Evolutionary conservation across 2,113 vertebrate genomes (phyloP), one percentile per base, ranked within the genome.

Genomic region (Eptatretus burgeri): DNA sequence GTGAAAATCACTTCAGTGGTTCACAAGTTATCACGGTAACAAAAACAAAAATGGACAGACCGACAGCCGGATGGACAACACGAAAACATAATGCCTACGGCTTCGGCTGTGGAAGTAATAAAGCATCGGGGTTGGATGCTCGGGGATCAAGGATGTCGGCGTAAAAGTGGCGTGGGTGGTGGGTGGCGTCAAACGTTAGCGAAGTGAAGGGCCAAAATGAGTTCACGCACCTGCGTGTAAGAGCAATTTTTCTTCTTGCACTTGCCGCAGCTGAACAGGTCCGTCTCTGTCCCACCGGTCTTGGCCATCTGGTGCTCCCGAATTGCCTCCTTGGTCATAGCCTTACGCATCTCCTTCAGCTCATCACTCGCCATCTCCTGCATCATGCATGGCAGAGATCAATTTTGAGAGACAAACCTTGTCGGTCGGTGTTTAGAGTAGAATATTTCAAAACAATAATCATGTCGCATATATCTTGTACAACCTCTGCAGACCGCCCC

Each of bases 301-400:
- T 82, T 87, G 2, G 85, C 88, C 74, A 94, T 85, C 76, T 96
- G 89, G 72, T 94, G 89, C 67, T 93, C 84, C 2, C 85, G 78
- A 68, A 94, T 93, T 13, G 85, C 85, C 71, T 93, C 88, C 73
- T 88, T 89, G 1, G 86, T 96, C 80, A 94, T 78, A 65, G 81
- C 76, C 70, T 91, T 89, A 67, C 88, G 78, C 65, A 93, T 89
- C 77, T 85, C 85, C 70, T 93, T 96, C 70, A 96, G 76, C 72
- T 96, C 86, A 0, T 84, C 82, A 56, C 88, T 94, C 62, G 89
- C 89, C 89, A 96, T 94, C 74, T 94, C 88, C 88, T 93, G 70
- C 13, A 13, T 13, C 19, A 8, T 2, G 53, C 5, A n/a, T 50
- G 2, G 50, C 49, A 50, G 20, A 14, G 14, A 41, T 18, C 50